Evolutionary conservation across 2,888 invertebrate genomes (phyloP), one percentile per base, ranked within the genome.

Genomic region (Drosophila diplacantha): DNA sequence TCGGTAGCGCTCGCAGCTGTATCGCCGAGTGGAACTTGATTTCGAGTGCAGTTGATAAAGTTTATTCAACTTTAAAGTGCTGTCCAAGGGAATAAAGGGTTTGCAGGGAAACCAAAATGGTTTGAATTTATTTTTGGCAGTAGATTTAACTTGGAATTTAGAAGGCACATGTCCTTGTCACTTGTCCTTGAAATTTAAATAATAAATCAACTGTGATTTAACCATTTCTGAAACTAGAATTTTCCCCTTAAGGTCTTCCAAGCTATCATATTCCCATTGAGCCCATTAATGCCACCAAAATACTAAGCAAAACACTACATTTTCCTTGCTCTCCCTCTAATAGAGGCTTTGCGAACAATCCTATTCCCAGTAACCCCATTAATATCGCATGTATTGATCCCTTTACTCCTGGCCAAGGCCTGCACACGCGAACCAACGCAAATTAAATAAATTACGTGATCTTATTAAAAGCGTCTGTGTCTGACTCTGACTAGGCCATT

Each of bases 401-500:
- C 12, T 22, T 46, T 26, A 34, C 49, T 12, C 26, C 31, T 32
- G 31, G 26, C 16, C 16, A 56, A 44, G 18, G 44, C 14, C 18
- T 32, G 26, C 41, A 29, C 52, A 43, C 44, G 53, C 65, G 44
- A 58, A 35, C 43, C 69, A 37, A 32, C 53, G 56, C 55, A 74
- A 80, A 79, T 74, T 70, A 77, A 81, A 81, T 75, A 81, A 75
- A 80, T 80, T 80, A 80, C 80, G 80, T 80, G 80, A 80, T 81
- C 81, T 81, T 80, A 80, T 80, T 80, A 80, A 81, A 67, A 55
- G 60, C 49, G 53, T 59, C 56, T 59, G 43, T 24, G 39, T 24
- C 31, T 43, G 22, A 24, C n/a, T 49, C 29, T 16, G 44, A 46
- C 52, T 62, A 38, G 47, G 50, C 56, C 32, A 32, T 18, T 32